Evolutionary conservation across 53 echinoderm and acorn worm genomes (phyloP).

Genomic region (Zoroaster sp.): DNA sequence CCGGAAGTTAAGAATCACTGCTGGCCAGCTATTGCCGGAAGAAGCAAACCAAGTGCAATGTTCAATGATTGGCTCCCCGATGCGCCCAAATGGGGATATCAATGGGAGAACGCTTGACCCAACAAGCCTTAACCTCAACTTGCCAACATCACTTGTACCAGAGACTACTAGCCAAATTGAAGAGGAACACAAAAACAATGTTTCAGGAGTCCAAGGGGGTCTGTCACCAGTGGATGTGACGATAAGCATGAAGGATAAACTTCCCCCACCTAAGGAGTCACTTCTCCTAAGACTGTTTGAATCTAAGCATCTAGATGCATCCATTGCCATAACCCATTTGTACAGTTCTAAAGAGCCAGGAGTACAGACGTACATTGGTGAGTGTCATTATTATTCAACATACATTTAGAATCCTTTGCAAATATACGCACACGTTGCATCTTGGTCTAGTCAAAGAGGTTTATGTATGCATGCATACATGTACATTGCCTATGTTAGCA

Average conservation of each 20-base stretch:
- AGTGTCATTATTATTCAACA: constrained; percentile 23
- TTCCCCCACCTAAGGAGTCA: constrained; percentile 95
- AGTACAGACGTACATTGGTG: constrained; percentile 98
- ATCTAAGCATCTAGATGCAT: constrained; percentile 94
- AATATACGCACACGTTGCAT: too few relatives aligned
- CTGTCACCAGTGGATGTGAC: constrained; percentile 24
- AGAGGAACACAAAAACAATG: constrained; percentile 50
- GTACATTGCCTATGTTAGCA: too few relatives aligned
- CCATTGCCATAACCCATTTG: constrained; percentile 96
- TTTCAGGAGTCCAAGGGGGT: not conserved
- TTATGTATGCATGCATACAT: too few relatives aligned
- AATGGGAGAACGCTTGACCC: constrained; percentile 42
- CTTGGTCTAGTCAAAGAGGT: too few relatives aligned
- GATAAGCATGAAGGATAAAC: constrained; percentile 75
- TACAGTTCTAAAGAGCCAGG: constrained; percentile 99
- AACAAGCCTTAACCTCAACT: constrained; percentile 65
- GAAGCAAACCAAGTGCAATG: constrained; percentile 1
- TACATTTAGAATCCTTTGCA: too few relatives aligned
- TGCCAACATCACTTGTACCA: constrained; percentile 61
- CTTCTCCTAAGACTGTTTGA: constrained; percentile 93
- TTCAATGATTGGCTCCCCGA: not conserved
- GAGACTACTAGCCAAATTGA: constrained; percentile 54
- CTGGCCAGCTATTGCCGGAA: not conserved
- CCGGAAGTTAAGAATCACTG: not conserved
- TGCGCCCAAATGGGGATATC: not conserved